A percentile compares a stretch with the other conserved stretches of the same genome.
Evolutionary conservation across 2,113 vertebrate species (phyloP).

Genomic region (Pteruthius melanotis): DNA sequence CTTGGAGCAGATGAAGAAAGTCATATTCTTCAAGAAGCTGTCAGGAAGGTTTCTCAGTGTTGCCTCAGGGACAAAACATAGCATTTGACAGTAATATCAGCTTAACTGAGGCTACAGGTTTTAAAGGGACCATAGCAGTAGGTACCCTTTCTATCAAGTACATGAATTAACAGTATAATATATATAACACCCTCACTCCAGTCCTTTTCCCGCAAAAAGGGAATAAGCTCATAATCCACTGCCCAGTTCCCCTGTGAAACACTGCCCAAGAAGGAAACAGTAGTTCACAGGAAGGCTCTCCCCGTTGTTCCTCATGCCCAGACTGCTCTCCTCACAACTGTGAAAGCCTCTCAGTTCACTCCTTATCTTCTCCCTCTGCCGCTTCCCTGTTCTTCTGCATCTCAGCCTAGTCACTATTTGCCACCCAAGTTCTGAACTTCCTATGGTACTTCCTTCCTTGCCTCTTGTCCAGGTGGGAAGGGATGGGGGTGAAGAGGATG

Average conservation of each 20-base stretch:
- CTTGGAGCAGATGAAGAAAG: background rate
- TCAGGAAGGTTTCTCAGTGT: background rate
- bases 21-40: background rate
- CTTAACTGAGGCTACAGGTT: background rate
- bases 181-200: background rate
- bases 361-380: background rate
- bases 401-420: background rate
- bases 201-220: background rate
- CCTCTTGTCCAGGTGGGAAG: background rate
- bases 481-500: background rate
- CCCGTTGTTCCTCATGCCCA: background rate
- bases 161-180: background rate
- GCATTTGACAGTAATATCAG: background rate
- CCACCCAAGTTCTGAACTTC: background rate
- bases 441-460: background rate
- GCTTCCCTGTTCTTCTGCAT: background rate
- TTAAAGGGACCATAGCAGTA: background rate
- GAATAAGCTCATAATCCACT: background rate
- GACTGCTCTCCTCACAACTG: background rate
- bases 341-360: background rate
- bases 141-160: background rate
- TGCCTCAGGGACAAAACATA: background rate
- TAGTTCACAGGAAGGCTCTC: background rate
- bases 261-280: background rate
- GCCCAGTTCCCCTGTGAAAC: fast-evolving